Conservation (phyloP, 1,140 invertebrate genomes). For the Lepidotrigona ventralis region DNA sequence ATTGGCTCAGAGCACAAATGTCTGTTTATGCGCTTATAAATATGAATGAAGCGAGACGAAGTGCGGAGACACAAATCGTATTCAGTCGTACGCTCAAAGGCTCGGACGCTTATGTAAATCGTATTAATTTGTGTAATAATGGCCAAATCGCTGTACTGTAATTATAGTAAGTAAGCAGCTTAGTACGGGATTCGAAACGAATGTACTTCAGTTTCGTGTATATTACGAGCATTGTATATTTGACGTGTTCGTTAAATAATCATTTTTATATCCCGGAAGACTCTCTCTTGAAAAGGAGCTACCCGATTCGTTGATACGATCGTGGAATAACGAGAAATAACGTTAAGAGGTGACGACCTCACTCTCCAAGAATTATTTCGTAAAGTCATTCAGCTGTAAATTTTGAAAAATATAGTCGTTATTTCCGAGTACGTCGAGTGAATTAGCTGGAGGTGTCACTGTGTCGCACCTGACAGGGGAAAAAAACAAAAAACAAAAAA, state of each 20-base stretch:
- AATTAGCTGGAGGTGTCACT: constrained; percentile 28
- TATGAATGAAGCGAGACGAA: constrained; percentile 39
- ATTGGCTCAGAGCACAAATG: constrained; percentile 3
- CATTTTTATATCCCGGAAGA: no score
- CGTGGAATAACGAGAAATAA: not conserved
- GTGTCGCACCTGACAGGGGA: constrained; percentile 17
- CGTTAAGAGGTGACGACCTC: not conserved
- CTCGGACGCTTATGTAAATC: constrained; percentile 33
- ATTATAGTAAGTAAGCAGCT: not conserved
- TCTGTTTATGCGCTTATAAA: constrained; percentile 39
- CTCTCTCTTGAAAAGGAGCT: no score
- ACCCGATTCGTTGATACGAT: not conserved
- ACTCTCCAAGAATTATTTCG: not conserved
- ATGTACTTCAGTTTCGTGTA: not conserved
- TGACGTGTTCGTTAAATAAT: not conserved
- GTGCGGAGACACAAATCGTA: constrained; percentile 13
- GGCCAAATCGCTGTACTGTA: not conserved
- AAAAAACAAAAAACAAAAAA: not conserved
- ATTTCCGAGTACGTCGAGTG: not conserved
- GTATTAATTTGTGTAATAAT: constrained; percentile 30
- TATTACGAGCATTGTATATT: not conserved
- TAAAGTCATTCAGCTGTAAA: not conserved
- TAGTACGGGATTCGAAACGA: not conserved
- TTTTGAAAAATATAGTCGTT: not conserved
- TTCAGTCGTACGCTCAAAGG: not conserved